Evolutionary conservation across 2,888 invertebrate genomes (phyloP).

Genomic region (Amitus sp.): DNA sequence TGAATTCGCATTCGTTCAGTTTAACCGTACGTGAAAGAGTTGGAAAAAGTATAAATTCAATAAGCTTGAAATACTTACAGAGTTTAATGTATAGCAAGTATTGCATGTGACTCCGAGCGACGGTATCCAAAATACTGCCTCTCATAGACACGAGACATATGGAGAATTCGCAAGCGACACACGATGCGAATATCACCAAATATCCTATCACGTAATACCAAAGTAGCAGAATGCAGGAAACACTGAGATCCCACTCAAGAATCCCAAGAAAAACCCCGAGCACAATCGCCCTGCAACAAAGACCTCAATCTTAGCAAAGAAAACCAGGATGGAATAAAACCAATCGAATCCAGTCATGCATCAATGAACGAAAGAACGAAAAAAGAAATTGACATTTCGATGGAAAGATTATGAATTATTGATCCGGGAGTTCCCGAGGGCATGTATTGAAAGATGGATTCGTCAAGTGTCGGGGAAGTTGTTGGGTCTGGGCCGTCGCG

Average conservation of each 20-base stretch:
- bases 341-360: too few species aligned
- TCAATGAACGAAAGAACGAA: too few species aligned
- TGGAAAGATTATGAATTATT: too few species aligned
- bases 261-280: slow-evolving; percentile 70
- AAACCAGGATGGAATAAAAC: too few species aligned
- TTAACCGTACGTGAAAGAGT: too few species aligned
- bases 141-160: slow-evolving; percentile 81
- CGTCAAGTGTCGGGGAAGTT: slow-evolving; percentile 1
- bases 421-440: too few species aligned
- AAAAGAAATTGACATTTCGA: too few species aligned
- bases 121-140: slow-evolving; percentile 83
- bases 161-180: slow-evolving; percentile 75
- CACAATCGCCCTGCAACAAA: slow-evolving; percentile 71
- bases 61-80: slow-evolving; percentile 68
- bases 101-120: slow-evolving; percentile 78
- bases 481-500: too few species aligned
- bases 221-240: slow-evolving; percentile 67
- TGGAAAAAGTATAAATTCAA: not conserved
- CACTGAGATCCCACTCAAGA: slow-evolving; percentile 69
- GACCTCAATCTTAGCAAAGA: too few species aligned
- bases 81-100: slow-evolving; percentile 82
- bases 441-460: not conserved
- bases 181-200: slow-evolving; percentile 70
- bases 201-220: slow-evolving; percentile 73
- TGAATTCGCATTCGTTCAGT: too few species aligned